These are phyloP conservation scores for Phyllostomus hastatus DNA, from an alignment of 2,113 vertebrate species.

Conservation along the genomic window DNA sequence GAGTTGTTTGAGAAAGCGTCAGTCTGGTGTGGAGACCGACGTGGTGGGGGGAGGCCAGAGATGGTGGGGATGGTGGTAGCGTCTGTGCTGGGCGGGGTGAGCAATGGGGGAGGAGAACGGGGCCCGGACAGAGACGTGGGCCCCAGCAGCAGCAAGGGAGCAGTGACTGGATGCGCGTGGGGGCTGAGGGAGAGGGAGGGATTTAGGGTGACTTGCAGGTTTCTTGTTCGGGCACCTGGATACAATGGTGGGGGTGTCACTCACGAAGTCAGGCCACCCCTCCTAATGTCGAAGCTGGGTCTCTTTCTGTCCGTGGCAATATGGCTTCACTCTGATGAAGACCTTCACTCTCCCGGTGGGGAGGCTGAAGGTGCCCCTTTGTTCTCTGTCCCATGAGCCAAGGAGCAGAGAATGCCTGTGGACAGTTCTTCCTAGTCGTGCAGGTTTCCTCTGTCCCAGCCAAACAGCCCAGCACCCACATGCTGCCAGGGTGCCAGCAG, in stretches of 20 bases:
- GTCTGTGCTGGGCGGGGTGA: no score
- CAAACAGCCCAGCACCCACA: neutral
- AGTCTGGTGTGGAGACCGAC: neutral
- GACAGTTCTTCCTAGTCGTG: neutral
- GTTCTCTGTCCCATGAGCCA: neutral
- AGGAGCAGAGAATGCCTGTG: neutral
- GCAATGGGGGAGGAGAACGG: fast-evolving
- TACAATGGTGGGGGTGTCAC: neutral
- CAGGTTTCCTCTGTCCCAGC: neutral
- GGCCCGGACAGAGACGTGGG: neutral
- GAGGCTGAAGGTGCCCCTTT: neutral
- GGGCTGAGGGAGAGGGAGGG: no score
- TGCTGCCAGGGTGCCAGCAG: neutral
- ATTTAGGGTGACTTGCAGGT: neutral
- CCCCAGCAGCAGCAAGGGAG: neutral
- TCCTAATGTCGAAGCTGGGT: neutral
- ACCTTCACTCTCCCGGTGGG: neutral
- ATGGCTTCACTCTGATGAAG: neutral
- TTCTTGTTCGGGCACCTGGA: neutral
- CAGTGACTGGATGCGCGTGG: neutral
- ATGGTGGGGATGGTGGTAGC: neutral
- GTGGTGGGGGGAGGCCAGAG: neutral
- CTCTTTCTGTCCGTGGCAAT: neutral
- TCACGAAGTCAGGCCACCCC: neutral
- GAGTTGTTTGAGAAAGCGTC: neutral